These are phyloP conservation scores for Propithecus deckenii DNA, from an alignment of 2,797 vertebrate genomes.

Conservation along the genomic window DNA sequence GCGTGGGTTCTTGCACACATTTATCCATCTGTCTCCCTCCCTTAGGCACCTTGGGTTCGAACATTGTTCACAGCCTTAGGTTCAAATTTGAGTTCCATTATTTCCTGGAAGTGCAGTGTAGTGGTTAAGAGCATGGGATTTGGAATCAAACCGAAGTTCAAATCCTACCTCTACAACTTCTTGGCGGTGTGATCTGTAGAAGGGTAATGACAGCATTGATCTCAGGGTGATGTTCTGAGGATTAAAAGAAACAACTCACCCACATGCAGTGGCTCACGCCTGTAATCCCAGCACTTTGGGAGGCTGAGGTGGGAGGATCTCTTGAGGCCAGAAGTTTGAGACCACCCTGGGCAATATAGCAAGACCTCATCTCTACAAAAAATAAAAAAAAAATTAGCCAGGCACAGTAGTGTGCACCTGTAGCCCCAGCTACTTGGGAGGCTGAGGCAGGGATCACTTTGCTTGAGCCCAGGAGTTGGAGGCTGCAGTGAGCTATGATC, in stretches of 20 bases:
- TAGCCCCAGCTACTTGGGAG: background rate
- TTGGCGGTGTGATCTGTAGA: background rate
- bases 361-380: background rate
- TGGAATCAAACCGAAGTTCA: background rate
- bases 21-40: background rate
- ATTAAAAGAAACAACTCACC: background rate
- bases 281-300: background rate
- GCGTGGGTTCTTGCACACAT: background rate
- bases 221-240: background rate
- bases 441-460: background rate
- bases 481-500: background rate
- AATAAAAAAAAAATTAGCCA: background rate
- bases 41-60: background rate
- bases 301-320: background rate
- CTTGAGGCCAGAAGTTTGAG: background rate
- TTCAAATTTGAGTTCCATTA: background rate
- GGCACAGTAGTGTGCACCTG: background rate
- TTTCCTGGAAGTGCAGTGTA: background rate
- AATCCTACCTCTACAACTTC: background rate
- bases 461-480: background rate
- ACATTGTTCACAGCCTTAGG: background rate
- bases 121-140: background rate
- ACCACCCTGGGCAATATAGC: background rate
- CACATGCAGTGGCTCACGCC: background rate
- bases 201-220: background rate